Conservation (phyloP, 2,888 invertebrate species). For the Hirtodrosophila alboralis region DNA sequence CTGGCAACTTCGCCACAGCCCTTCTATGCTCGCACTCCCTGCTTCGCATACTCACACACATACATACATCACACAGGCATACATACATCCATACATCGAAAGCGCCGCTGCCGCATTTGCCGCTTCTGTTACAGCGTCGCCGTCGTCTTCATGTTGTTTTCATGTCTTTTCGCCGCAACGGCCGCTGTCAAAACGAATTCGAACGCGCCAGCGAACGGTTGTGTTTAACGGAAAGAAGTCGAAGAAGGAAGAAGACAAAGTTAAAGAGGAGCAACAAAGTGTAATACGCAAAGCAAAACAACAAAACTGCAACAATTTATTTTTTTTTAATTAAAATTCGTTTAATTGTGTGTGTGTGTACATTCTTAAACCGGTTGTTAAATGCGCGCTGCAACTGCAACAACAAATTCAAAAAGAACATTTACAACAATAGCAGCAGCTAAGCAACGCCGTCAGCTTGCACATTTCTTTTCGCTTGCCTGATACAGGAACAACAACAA, state of each 20-base stretch:
- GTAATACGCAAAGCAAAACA: slow-evolving; percentile 54
- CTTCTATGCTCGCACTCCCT: slow-evolving; percentile 41
- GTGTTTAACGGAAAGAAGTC: slow-evolving; percentile 51
- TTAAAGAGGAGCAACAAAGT: slow-evolving; percentile 42
- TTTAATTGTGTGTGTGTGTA: slow-evolving; percentile 23
- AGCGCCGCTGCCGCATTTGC: slow-evolving; percentile 13
- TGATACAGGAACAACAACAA: slow-evolving; percentile 33
- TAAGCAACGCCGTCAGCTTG: slow-evolving; percentile 48
- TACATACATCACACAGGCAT: slow-evolving; percentile 9
- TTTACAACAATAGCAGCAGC: slow-evolving; percentile 29
- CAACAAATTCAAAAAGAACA: slow-evolving; percentile 26
- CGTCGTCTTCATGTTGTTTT: slow-evolving; percentile 47
- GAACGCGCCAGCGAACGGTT: slow-evolving; percentile 73
- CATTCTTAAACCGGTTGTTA: slow-evolving; percentile 65
- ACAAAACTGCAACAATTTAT: slow-evolving; percentile 40
- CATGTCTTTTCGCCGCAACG: slow-evolving; percentile 48
- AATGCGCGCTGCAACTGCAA: slow-evolving; percentile 58
- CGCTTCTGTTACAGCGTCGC: slow-evolving; percentile 33
- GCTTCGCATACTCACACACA: slow-evolving; percentile 11
- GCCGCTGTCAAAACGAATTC: slow-evolving; percentile 68
- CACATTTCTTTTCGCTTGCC: slow-evolving; percentile 46
- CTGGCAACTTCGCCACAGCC: slow-evolving; percentile 48
- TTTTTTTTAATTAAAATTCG: slow-evolving; percentile 31
- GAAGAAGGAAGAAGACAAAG: slow-evolving; percentile 30
- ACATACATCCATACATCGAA: slow-evolving; percentile 3